Conservation (phyloP, 2,888 invertebrate species). For the Drosophila barbarae region DNA sequence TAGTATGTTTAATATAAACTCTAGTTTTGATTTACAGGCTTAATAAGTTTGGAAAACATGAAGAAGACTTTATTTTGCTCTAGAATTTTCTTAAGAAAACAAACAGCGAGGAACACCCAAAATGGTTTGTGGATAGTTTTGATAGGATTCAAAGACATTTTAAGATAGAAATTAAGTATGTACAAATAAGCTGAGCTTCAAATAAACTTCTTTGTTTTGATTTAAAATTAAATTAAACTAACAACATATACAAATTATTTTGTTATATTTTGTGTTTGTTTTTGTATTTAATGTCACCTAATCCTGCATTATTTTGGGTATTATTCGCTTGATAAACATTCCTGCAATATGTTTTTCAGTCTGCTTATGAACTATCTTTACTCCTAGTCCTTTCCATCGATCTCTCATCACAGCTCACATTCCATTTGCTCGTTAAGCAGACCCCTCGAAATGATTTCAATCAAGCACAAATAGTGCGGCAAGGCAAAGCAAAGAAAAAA, state of each 20-base stretch:
- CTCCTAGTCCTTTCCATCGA: neutral
- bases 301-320: neutral
- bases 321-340: neutral
- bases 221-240: neutral
- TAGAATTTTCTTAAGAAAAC: neutral
- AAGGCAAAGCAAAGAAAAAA: constrained; percentile 12
- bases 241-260: neutral
- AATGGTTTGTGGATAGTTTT: too few relatives aligned
- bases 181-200: neutral
- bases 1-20: neutral
- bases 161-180: neutral
- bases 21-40: neutral
- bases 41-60: neutral
- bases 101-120: neutral
- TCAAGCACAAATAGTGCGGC: constrained; percentile 33
- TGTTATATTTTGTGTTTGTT: neutral
- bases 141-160: too few relatives aligned
- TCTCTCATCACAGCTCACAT: neutral
- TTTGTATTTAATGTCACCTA: neutral
- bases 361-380: neutral
- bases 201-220: neutral
- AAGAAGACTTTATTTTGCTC: neutral
- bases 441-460: constrained; percentile 53
- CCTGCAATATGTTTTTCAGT: constrained; percentile 1
- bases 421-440: constrained; percentile 5